phyloP scores from a whole-genome alignment of 2,888 invertebrate genomes.

The Drepanosiphum platanoidis region DNA sequence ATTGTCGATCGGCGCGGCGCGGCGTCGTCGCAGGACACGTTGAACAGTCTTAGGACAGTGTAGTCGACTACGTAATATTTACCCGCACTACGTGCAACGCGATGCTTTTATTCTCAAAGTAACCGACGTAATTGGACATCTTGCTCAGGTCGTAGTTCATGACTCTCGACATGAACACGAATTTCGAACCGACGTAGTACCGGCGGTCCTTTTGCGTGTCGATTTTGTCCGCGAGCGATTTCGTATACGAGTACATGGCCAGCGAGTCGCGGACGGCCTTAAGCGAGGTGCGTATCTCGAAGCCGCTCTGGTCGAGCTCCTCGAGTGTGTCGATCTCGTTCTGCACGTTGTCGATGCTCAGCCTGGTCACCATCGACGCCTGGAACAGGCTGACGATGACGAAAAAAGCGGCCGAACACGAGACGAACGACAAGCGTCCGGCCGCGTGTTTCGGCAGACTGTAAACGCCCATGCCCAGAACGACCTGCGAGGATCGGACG shows the following conservation, averaged over 20 bases:
- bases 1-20: too few species aligned
- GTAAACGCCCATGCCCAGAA: constrained; percentile 46
- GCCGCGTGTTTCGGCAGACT: constrained; percentile 32
- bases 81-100: constrained; percentile 38
- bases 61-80: too few species aligned
- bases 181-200: constrained; percentile 27
- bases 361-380: constrained; percentile 53
- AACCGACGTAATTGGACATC: constrained; percentile 23
- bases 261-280: constrained; percentile 29
- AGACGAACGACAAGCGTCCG: constrained; percentile 34
- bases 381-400: constrained; percentile 59
- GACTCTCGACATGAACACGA: constrained; percentile 43
- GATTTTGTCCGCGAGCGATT: constrained; percentile 39
- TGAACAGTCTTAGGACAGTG: too few species aligned
- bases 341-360: constrained; percentile 34
- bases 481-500: constrained; percentile 12
- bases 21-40: too few species aligned
- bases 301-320: constrained; percentile 44
- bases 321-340: constrained; percentile 54
- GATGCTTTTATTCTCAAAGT: constrained; percentile 25
- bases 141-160: constrained; percentile 16
- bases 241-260: constrained; percentile 28
- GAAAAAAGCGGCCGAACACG: constrained; percentile 52
- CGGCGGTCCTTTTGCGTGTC: constrained; percentile 17
- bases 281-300: constrained; percentile 52